Evolutionary conservation across 2,888 invertebrate species (phyloP), one percentile per base, ranked within the genome.

Genomic region (Odontocerum albicorne): DNA sequence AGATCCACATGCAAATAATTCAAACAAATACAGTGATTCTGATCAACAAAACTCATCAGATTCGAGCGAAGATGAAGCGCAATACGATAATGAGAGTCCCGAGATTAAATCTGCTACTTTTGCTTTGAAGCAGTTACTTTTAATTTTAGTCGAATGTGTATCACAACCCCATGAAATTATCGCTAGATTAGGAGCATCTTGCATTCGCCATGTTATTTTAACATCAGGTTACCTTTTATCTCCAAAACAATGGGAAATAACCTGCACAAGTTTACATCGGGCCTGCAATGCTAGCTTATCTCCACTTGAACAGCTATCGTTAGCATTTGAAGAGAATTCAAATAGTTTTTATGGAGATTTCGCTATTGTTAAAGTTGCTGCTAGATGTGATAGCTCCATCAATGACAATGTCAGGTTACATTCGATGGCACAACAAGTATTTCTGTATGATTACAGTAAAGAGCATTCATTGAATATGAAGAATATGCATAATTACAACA

Each of bases 341-440:
- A 91, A 93, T 65, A 95, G 94, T 67, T 96, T 96, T 72, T 95
- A 95, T 69, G 96, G 96, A 0, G 96, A 96, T 70, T 76, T 88
- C 62, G 91, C 90, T 7, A 92, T 92, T 55, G 94, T 96, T 0
- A 95, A 95, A 79, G 95, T 96, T 4, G 96, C 96, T 1, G 94
- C 95, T 0, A 79, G 95, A 40, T 84, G 89, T 55, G 95, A 96
- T 69, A 91, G 91, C 66, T 88, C 90, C 1, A 79, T 88, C 8
- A 86, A 88, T 60, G 94, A 95, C 67, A 87, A 91, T 65, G 87
- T 91, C 31, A 79, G 95, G 62, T 80, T 96, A 35, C 87, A 90
- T 65, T 91, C 93, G 22, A 81, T 96, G 65, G 92, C 94, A 1
- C 91, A 93, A 65, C 96, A 96, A 84, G 92, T 92, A 40, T 84